phyloP scores from a whole-genome alignment of 1,140 invertebrate genomes.

The Microplitis demolitor region DNA sequence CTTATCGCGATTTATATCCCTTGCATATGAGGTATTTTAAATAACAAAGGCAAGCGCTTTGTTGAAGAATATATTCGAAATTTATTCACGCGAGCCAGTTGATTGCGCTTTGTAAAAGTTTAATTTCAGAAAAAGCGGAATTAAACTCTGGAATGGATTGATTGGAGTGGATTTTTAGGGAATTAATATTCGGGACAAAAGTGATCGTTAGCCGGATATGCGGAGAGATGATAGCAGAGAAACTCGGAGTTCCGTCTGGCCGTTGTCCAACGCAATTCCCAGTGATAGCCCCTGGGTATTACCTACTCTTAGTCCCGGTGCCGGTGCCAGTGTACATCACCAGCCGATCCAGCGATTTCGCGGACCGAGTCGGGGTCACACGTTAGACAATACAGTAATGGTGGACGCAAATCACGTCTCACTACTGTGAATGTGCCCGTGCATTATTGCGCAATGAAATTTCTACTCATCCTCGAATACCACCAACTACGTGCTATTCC shows the following conservation, averaged over 20 bases:
- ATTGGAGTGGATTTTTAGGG: neutral
- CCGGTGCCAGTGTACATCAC: constrained; percentile 1
- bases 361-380: neutral
- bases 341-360: neutral
- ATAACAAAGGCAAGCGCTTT: too few species aligned
- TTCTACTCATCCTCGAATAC: constrained; percentile 5
- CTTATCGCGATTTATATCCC: too few species aligned
- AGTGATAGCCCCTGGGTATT: neutral
- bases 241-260: constrained; percentile 1
- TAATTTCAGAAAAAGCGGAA: too few species aligned
- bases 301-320: neutral
- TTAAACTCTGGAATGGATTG: neutral
- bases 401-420: constrained; percentile 8
- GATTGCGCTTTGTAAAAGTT: too few species aligned
- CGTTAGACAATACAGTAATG: constrained; percentile 13
- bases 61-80: too few species aligned
- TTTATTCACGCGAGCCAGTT: too few species aligned
- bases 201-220: neutral
- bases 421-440: neutral
- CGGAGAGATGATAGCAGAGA: neutral
- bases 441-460: constrained; percentile 1
- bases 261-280: constrained; percentile 6
- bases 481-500: neutral
- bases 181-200: neutral
- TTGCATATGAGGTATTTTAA: too few species aligned